Base-by-base conservation (phyloP, 2,113 vertebrate species). In the Chinchilla lanigera region DNA sequence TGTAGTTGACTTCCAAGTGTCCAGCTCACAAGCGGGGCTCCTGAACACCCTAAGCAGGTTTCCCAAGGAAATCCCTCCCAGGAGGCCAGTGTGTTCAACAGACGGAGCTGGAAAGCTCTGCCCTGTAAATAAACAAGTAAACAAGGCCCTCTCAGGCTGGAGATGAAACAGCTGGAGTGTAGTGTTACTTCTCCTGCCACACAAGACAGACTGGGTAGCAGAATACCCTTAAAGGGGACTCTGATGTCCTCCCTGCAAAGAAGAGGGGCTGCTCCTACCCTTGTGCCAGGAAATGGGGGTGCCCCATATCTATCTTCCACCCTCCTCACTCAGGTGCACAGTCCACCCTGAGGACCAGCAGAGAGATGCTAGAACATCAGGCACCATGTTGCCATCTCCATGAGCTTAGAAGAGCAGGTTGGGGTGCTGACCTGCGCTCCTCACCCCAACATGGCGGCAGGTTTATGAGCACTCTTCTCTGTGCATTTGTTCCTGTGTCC, bases 11-110 rank as follows among this genome's bases (percentile, higher is more conserved):
- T n/a, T 80, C 4, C 2, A 47, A 24, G 63, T n/a, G 9, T 41
- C 24, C 1, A 1, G 22, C 69, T 65, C 3, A 1, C 0, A 9
- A 9, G 24, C 35, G 71, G 69, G 41, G 20, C 7, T 47, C 35
- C 71, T 41, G 38, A 20, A 47, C 44, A 35, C 26, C 30, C 24
- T 81, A 6, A 20, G 77, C 17, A 47, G 83, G 35, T 30, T n/a
- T 92, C n/a, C 35, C 50, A 47, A 35, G 30, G 24, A 63, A 44
- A 26, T 41, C 35, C 81, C 22, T 78, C 65, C 44, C 60, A 60
- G 26, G 89, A 93, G 33, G 50, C 19, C 58, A n/a, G 24, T 20
- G 52, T 35, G 54, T 16, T 35, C 38, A 30, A 35, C 28, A 86
- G n/a, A 71, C 19, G 71, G 50, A n/a, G 7, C 16, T 33, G 11